Base-by-base conservation (phyloP, 64 coral and sea anemone species). In the Trachythela sp. region DNA sequence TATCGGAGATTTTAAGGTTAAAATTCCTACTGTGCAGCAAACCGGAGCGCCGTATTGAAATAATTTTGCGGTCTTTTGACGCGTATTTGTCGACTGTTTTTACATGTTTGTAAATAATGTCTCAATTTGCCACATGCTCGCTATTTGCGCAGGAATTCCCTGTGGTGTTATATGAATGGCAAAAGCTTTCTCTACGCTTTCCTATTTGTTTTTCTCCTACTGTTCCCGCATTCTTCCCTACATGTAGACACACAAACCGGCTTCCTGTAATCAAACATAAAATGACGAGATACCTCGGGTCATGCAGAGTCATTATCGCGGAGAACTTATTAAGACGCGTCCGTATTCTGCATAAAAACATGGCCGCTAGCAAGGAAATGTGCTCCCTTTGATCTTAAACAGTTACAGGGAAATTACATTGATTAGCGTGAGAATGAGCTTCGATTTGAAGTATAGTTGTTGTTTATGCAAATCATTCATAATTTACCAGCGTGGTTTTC, bases 81-180 rank as follows among this genome's bases (percentile, higher is more conserved):
- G 56, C 17, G 56, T 64, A 64, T 6, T 2, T 64, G 5, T 64
- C 56, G 56, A 64, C 56, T 64, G 56, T 64, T 64, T 64, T 24
- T 64, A 64, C 56, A 64, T 64, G 56, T 64, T 64, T 64, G 56
- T 64, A 64, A 64, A 64, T 27, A 64, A 27, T 64, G 56, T 27
- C 20, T 64, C 56, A 20, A 64, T 64, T 64, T 64, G 56, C 56
- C 20, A n/a, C 56, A 64, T 64, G 17, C 20, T 64, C 26, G 56
- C 56, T 64, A 64, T 27, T 27, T n/a, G 56, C 56, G 56, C 56
- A 64, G 56, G 56, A 64, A n/a, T 20, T 64, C 20, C 56, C 56
- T 27, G 56, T 27, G 56, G 56, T 64, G 56, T 26, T 20, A 24
- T 6, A 64, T 64, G 56, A 64, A 64, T 64, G 24, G 20, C 18